Evolutionary conservation across 2,113 vertebrate genomes (phyloP).

Genomic region (Deroptyus accipitrinus): DNA sequence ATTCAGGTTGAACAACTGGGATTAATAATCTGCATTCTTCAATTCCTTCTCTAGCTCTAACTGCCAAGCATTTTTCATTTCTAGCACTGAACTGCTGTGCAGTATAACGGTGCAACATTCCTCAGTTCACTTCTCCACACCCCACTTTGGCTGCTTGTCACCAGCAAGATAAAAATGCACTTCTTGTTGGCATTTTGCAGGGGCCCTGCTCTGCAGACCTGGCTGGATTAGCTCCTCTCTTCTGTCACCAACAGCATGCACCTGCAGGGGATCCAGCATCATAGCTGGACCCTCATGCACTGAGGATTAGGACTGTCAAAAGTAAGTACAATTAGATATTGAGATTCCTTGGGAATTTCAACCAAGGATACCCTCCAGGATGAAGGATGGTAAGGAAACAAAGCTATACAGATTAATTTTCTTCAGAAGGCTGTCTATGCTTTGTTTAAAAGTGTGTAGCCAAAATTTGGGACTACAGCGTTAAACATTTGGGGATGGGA

Average conservation of each 20-base stretch:
- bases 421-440: not conserved
- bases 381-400: not conserved
- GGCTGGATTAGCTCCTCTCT: not conserved
- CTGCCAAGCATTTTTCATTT: not conserved
- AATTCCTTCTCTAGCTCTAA: not conserved
- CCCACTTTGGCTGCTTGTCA: not conserved
- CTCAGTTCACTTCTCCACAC: not conserved
- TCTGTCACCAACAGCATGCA: not conserved
- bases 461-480: not conserved
- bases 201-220: not conserved
- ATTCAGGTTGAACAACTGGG: not conserved
- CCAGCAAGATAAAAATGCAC: not conserved
- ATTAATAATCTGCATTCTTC: constrained; percentile 11
- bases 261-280: no score
- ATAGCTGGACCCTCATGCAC: fast-evolving
- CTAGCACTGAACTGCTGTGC: not conserved
- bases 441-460: not conserved
- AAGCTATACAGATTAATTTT: not conserved
- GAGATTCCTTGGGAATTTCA: not conserved
- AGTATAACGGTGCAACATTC: fast-evolving
- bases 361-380: not conserved
- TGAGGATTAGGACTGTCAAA: not conserved
- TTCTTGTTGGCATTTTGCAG: not conserved
- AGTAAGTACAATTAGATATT: not conserved
- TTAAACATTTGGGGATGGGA: not conserved